A percentile compares a stretch with the other conserved stretches of the same genome.
Conservation (phyloP, 2,113 vertebrate species). For the Brachypteracias leptosomus region DNA sequence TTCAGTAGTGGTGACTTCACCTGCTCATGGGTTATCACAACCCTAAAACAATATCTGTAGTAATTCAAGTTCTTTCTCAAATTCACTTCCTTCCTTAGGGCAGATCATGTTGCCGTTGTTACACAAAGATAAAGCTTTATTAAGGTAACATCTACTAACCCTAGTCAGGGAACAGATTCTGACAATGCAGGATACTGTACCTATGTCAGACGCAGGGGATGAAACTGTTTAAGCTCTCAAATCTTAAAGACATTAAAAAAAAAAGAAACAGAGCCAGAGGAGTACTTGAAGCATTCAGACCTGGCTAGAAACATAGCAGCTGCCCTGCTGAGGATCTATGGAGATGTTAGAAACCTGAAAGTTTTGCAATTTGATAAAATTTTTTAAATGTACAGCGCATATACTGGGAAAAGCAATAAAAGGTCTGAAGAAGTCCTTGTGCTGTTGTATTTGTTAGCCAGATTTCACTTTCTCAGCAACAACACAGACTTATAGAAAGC, state of each 20-base stretch:
- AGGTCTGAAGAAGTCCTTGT: background rate
- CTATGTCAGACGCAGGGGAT: background rate
- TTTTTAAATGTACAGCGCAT: background rate
- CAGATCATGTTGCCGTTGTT: background rate
- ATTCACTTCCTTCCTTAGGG: background rate
- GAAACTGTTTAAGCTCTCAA: background rate
- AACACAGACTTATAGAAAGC: background rate
- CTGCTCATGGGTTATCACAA: background rate
- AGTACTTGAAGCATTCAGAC: background rate
- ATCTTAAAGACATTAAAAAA: background rate
- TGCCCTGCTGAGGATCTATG: background rate
- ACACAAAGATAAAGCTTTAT: background rate
- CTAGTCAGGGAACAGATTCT: background rate
- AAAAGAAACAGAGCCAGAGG: background rate
- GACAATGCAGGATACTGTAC: background rate
- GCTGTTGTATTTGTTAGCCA: background rate
- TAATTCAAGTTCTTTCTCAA: background rate
- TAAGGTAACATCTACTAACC: background rate
- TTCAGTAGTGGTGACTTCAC: background rate
- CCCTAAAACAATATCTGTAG: background rate
- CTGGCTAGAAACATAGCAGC: background rate
- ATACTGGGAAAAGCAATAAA: background rate
- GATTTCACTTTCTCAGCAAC: conserved; percentile 21
- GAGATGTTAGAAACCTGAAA: background rate
- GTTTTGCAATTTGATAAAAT: background rate